Conservation (phyloP, 1,140 invertebrate genomes). For the Philopotamus ludificatus region DNA sequence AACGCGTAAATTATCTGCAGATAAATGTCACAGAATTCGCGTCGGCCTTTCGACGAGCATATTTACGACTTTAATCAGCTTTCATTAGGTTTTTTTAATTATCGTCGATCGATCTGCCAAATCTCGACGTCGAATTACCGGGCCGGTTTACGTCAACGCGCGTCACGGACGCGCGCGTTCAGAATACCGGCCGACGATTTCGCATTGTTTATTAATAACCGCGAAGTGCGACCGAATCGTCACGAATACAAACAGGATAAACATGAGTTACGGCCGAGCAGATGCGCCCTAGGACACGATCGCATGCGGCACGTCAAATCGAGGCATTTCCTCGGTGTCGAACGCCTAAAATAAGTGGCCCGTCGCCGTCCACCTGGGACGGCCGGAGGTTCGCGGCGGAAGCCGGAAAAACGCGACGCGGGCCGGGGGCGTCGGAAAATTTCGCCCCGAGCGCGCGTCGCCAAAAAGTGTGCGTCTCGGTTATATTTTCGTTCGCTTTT, state of each 20-base stretch:
- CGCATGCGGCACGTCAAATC: slow-evolving; percentile 3
- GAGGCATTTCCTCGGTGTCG: neutral
- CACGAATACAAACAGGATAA: slow-evolving; percentile 12
- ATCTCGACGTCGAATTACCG: too few species aligned
- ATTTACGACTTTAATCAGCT: neutral
- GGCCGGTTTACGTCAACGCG: slow-evolving; percentile 19
- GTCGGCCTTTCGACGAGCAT: too few species aligned
- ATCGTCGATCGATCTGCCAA: neutral
- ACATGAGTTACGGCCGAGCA: slow-evolving; percentile 12
- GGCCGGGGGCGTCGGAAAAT: too few species aligned
- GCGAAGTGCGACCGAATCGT: slow-evolving; percentile 21
- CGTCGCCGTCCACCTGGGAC: too few species aligned
- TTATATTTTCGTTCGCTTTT: too few species aligned
- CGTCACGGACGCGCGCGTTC: slow-evolving; percentile 10
- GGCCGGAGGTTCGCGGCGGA: too few species aligned
- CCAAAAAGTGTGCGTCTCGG: too few species aligned
- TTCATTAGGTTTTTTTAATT: neutral
- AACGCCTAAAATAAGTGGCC: too few species aligned
- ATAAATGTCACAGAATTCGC: too few species aligned
- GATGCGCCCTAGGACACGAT: slow-evolving; percentile 11
- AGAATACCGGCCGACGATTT: slow-evolving; percentile 20
- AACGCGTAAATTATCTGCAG: too few species aligned
- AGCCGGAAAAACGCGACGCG: too few species aligned
- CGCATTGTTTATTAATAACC: slow-evolving; percentile 30
- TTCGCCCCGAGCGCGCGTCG: too few species aligned